Percentiles rank a stretch among this genome's conserved stretches.
Evolutionary conservation across 1,140 invertebrate species (phyloP).

Genomic region (Drosophila ironensis): DNA sequence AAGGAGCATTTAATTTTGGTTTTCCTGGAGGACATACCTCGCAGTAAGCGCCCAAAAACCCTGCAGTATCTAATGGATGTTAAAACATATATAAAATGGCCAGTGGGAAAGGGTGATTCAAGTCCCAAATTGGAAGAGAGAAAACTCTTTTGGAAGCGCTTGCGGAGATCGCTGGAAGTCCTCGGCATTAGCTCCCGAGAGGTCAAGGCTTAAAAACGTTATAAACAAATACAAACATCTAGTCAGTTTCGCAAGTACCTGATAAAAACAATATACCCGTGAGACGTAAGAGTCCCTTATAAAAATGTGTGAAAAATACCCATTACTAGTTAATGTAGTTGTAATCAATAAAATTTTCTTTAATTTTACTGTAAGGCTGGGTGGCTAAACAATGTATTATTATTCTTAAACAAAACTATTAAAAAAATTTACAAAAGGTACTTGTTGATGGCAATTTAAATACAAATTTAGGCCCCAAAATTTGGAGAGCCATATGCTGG

Average conservation of each 20-base stretch:
- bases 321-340: no score
- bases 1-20: constrained; percentile 85
- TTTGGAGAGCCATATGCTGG: no score
- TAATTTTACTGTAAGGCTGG: no score
- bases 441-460: no score
- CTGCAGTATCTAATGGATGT: constrained; percentile 86
- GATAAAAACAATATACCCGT: no score
- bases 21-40: constrained; percentile 85
- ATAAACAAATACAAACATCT: constrained; percentile 25
- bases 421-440: no score
- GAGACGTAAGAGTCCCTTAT: no score
- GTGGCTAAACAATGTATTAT: no score
- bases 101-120: constrained; percentile 53
- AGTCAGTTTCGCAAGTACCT: constrained; percentile 67
- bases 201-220: constrained; percentile 9
- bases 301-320: no score
- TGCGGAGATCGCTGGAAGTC: constrained; percentile 53
- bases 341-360: no score
- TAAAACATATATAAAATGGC: constrained; percentile 86
- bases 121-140: constrained; percentile 67
- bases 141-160: constrained; percentile 78
- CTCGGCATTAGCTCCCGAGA: constrained; percentile 52
- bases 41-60: constrained; percentile 83
- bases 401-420: no score
- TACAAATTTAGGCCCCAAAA: no score